Evolutionary conservation across 2,888 invertebrate species (phyloP).

Genomic region (Elysia crispata): DNA sequence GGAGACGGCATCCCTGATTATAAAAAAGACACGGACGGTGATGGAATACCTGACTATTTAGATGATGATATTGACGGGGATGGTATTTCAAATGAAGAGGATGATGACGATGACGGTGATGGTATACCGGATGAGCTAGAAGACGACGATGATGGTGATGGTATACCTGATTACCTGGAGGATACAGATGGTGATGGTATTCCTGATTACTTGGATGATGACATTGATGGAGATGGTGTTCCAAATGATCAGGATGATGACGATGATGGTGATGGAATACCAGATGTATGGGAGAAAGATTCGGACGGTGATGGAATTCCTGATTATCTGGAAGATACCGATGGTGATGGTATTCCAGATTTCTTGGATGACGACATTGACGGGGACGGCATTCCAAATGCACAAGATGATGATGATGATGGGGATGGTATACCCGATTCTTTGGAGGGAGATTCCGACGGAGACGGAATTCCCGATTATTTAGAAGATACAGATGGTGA

Average conservation of each 20-base stretch:
- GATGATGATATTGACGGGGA: constrained; percentile 67
- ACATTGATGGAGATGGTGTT: constrained; percentile 71
- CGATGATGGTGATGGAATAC: constrained; percentile 62
- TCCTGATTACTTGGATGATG: constrained; percentile 67
- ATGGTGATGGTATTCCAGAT: constrained; percentile 69
- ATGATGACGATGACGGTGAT: constrained; percentile 67
- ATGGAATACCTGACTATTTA: constrained; percentile 62
- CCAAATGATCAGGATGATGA: constrained; percentile 61
- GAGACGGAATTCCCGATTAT: constrained; percentile 72
- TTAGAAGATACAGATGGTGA: constrained; percentile 60
- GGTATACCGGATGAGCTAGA: constrained; percentile 64
- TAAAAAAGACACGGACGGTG: constrained; percentile 65
- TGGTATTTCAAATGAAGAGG: constrained; percentile 70
- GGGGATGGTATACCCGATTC: constrained; percentile 68
- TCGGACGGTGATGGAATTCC: constrained; percentile 58
- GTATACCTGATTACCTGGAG: constrained; percentile 62
- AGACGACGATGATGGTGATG: constrained; percentile 61
- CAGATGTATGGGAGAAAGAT: constrained; percentile 56
- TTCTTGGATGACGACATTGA: constrained; percentile 58
- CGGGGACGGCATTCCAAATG: constrained; percentile 68
- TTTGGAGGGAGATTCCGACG: constrained; percentile 64
- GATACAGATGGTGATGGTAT: constrained; percentile 61
- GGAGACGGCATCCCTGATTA: constrained; percentile 69
- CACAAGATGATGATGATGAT: constrained; percentile 64
- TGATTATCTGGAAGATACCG: constrained; percentile 63